phyloP scores from a whole-genome alignment of 2,888 invertebrate species.

The Protodeltote pygarga region DNA sequence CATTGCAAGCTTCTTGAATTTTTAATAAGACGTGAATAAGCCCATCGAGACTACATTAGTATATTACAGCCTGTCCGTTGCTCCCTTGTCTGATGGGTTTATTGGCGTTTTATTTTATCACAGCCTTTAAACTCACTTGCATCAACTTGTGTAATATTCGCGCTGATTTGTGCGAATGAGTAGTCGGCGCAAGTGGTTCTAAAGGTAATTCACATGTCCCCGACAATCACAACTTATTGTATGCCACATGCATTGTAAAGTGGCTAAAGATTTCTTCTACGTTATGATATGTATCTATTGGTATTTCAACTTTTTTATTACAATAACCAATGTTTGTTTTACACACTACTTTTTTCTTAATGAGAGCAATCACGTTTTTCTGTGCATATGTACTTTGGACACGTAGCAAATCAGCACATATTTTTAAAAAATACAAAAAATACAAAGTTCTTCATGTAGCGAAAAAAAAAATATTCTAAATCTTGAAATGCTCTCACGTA shows the following conservation, averaged over 20 bases:
- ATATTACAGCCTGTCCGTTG: slow-evolving; percentile 18
- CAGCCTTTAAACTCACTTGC: slow-evolving; percentile 44
- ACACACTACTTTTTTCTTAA: slow-evolving; percentile 57
- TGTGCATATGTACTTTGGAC: slow-evolving; percentile 61
- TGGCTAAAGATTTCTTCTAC: slow-evolving; percentile 71
- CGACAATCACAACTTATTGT: slow-evolving; percentile 59
- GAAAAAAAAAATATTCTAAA: slow-evolving; percentile 50
- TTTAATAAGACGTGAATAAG: slow-evolving; percentile 51
- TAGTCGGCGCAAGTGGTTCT: slow-evolving; percentile 42
- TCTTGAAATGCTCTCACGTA: slow-evolving; percentile 66
- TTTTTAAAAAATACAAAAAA: slow-evolving; percentile 52
- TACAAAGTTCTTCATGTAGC: slow-evolving; percentile 53
- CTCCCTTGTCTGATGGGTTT: slow-evolving; percentile 39
- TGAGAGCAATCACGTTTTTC: slow-evolving; percentile 66
- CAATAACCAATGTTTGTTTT: slow-evolving; percentile 57
- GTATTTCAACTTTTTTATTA: slow-evolving; percentile 62
- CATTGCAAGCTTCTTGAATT: slow-evolving; percentile 58
- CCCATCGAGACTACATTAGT: slow-evolving; percentile 36
- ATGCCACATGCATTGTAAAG: slow-evolving; percentile 64
- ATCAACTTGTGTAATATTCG: slow-evolving; percentile 25
- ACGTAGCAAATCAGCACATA: slow-evolving; percentile 75
- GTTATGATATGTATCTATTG: slow-evolving; percentile 63
- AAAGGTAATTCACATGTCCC: slow-evolving; percentile 50
- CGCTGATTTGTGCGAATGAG: slow-evolving; percentile 22
- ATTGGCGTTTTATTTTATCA: slow-evolving; percentile 44